Percentiles rank a stretch among this genome's conserved stretches.
Conservation (phyloP, 2,888 invertebrate species). For the Acanthosoma haemorrhoidale region DNA sequence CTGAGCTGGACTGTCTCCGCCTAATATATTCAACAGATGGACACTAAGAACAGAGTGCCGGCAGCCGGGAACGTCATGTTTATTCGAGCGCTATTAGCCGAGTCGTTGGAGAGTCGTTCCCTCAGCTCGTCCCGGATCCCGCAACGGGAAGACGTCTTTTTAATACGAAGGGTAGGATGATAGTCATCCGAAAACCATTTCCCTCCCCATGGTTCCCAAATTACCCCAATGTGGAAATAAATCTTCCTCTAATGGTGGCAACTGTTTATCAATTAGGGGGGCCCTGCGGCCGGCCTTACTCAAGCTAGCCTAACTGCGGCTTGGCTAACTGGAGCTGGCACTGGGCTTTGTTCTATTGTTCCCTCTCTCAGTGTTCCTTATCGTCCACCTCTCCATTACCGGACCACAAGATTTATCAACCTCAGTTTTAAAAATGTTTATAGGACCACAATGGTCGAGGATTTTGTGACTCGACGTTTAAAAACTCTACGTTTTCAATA, state of each 20-base stretch:
- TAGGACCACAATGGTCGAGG: background rate
- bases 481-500: too few species aligned
- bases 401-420: background rate
- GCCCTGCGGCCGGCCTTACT: background rate
- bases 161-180: background rate
- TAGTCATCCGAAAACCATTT: constrained; percentile 14
- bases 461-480: background rate
- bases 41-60: too few species aligned
- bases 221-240: background rate
- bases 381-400: background rate
- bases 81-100: constrained; percentile 3
- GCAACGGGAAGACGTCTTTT: background rate
- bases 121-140: too few species aligned
- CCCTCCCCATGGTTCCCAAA: background rate
- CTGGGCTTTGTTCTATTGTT: background rate
- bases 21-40: background rate
- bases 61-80: background rate
- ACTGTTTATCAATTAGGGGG: constrained; percentile 21
- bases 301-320: background rate
- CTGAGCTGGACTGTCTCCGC: background rate
- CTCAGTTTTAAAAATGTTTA: background rate
- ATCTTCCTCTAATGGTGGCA: constrained; percentile 18
- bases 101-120: background rate
- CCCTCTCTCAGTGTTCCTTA: background rate
- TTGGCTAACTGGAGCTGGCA: too few species aligned